Percentiles rank a stretch among this genome's conserved stretches.
phyloP scores from a whole-genome alignment of 1,140 invertebrate genomes.

The Tenebrio molitor region DNA sequence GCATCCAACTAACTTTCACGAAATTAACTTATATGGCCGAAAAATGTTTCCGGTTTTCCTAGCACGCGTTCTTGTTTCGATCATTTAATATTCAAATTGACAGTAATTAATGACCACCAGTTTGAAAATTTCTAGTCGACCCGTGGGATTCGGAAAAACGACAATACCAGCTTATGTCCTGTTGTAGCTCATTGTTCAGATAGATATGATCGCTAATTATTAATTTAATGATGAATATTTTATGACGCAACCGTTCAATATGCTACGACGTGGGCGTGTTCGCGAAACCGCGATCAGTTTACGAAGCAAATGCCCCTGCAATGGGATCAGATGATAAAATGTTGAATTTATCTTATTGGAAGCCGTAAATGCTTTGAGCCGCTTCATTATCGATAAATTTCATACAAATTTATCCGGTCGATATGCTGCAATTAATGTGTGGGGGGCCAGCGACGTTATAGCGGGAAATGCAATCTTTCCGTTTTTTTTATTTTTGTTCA shows the following conservation, averaged over 20 bases:
- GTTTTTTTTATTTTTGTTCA: constrained; percentile 1
- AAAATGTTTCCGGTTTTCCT: no score
- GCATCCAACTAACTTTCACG: constrained; percentile 14
- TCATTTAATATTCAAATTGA: constrained; percentile 29
- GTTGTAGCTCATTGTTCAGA: constrained; percentile 2
- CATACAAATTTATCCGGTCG: constrained; percentile 30
- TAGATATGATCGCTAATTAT: constrained; percentile 24
- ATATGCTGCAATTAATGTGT: constrained; percentile 22
- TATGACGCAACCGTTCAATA: neutral
- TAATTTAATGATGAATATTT: constrained; percentile 28
- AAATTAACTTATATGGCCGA: constrained; percentile 9
- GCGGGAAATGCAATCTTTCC: constrained; percentile 37
- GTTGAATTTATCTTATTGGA: constrained; percentile 22
- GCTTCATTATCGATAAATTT: constrained; percentile 37
- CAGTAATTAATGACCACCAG: constrained; percentile 15
- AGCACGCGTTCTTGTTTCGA: no score
- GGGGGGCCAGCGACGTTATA: neutral
- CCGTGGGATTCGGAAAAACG: constrained; percentile 18
- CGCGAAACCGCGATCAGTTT: constrained; percentile 21
- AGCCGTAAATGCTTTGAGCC: constrained; percentile 14
- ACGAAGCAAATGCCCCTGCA: constrained; percentile 9
- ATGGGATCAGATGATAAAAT: constrained; percentile 19
- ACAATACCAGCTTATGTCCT: constrained; percentile 7
- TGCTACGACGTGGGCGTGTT: neutral
- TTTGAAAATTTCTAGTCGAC: constrained; percentile 12